Conservation (phyloP, 2,888 invertebrate genomes). For the Yponomeuta malinellus region DNA sequence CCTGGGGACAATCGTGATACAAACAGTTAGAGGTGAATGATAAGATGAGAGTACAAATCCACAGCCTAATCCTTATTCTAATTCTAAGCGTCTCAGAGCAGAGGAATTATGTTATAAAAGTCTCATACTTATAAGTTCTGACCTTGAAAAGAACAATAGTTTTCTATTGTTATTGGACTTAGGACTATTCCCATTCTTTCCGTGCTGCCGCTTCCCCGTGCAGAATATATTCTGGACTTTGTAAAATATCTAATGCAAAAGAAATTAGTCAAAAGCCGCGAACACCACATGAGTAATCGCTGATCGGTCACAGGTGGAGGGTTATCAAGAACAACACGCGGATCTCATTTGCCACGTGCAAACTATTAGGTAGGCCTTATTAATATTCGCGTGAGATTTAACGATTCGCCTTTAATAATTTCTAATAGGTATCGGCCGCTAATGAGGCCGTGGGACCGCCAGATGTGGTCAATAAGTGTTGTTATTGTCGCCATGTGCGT, state of each 20-base stretch:
- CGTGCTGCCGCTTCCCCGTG: too few relatives aligned
- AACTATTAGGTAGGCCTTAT: not conserved
- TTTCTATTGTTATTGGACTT: too few relatives aligned
- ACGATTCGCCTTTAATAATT: not conserved
- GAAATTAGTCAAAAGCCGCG: not conserved
- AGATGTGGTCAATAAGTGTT: not conserved
- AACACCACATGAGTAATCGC: not conserved
- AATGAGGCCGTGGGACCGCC: not conserved
- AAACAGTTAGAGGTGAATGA: not conserved
- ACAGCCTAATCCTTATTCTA: too few relatives aligned
- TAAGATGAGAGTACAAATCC: too few relatives aligned
- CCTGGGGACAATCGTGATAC: constrained; percentile 75
- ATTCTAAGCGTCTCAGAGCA: too few relatives aligned
- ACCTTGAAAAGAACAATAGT: too few relatives aligned
- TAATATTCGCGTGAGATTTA: not conserved
- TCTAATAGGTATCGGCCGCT: not conserved
- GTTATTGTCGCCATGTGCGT: not conserved
- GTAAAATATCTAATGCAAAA: constrained; percentile 14
- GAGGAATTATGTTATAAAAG: too few relatives aligned
- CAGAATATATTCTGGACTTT: too few relatives aligned
- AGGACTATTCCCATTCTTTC: too few relatives aligned
- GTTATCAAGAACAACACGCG: not conserved
- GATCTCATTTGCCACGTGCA: not conserved
- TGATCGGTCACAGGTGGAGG: not conserved
- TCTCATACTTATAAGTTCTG: too few relatives aligned